Percentiles rank a stretch among this genome's conserved stretches.
Conservation (phyloP, 2,888 invertebrate species). For the Oscheius myriophilus region DNA sequence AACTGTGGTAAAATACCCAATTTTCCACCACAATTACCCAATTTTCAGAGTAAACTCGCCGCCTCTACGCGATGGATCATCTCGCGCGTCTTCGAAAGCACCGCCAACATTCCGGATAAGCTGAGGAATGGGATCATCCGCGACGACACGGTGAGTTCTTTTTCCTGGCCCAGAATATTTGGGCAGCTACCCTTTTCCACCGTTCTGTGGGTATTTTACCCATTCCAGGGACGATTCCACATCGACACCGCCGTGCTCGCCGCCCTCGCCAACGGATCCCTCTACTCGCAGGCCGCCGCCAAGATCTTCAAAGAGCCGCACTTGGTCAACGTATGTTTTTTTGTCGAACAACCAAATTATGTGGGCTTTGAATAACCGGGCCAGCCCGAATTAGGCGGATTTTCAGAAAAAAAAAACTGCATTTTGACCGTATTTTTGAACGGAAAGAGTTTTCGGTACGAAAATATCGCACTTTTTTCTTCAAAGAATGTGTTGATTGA, state of each 20-base stretch:
- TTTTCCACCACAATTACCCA: background rate
- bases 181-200: background rate
- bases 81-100: slow-evolving; percentile 64
- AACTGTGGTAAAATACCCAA: no score
- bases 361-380: no score
- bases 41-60: slow-evolving; percentile 64
- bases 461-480: no score
- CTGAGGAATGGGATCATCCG: slow-evolving; percentile 57
- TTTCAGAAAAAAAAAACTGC: no score
- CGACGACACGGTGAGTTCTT: slow-evolving; percentile 56
- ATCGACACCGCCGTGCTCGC: slow-evolving; percentile 57
- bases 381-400: no score
- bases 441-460: no score
- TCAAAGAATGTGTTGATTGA: no score
- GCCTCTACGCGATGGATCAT: slow-evolving; percentile 69
- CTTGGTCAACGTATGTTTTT: slow-evolving; percentile 56
- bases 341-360: background rate
- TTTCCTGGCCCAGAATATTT: background rate
- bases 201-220: no score
- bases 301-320: slow-evolving; percentile 71
- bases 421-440: no score
- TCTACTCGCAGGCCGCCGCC: slow-evolving; percentile 73
- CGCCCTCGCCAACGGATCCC: slow-evolving; percentile 69
- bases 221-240: slow-evolving; percentile 51
- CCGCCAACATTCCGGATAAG: slow-evolving; percentile 66